Conservation (phyloP, 2,113 vertebrate genomes). For the Xyrauchen texanus region DNA sequence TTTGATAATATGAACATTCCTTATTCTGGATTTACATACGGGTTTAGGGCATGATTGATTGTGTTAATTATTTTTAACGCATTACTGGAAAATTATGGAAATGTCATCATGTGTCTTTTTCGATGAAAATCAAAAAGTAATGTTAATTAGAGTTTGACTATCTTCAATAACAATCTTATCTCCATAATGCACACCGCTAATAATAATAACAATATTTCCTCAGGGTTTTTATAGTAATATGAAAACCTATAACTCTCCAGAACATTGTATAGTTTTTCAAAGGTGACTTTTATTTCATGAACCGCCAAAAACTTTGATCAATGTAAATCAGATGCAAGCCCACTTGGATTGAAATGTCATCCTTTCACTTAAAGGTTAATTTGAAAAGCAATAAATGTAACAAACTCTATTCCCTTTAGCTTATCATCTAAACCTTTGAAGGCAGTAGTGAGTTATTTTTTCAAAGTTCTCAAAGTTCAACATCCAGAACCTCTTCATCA, state of each 20-base stretch:
- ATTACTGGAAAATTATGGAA: no score
- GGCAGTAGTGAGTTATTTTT: background rate
- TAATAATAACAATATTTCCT: background rate
- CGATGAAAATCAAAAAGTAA: background rate
- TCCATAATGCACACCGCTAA: background rate
- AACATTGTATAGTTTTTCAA: no score
- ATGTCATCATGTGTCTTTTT: background rate
- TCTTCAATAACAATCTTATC: background rate
- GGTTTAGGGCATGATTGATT: no score
- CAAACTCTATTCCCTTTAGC: background rate
- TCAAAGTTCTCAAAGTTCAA: background rate
- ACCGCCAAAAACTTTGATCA: conserved; percentile 8
- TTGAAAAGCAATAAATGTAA: conserved; percentile 18
- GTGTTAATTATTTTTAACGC: no score
- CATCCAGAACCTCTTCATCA: background rate
- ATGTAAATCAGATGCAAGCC: conserved; percentile 1
- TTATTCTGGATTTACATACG: no score
- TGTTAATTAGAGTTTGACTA: background rate
- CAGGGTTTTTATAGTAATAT: background rate
- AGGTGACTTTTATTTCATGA: background rate
- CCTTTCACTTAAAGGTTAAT: conserved; percentile 14
- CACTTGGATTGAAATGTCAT: conserved; percentile 7
- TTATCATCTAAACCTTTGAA: background rate
- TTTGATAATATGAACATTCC: no score
- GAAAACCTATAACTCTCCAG: background rate